These are phyloP conservation scores for Holocentrus rufus DNA, from an alignment of 2,797 vertebrate species.

Conservation along the genomic window DNA sequence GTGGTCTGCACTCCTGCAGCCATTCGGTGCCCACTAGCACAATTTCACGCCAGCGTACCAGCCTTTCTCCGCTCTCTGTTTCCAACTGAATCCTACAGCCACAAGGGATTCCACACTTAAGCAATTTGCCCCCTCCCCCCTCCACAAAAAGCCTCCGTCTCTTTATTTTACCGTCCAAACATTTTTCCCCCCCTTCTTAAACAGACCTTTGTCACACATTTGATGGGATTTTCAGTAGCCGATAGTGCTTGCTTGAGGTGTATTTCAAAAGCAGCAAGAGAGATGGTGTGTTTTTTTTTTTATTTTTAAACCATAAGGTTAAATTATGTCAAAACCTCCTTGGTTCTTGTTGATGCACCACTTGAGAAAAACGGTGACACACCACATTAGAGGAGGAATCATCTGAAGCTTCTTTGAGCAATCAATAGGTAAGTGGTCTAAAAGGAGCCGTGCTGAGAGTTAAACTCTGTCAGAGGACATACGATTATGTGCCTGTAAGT, in stretches of 20 bases:
- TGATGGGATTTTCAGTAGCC: slow-evolving; percentile 60
- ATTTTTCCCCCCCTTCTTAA: slow-evolving; percentile 46
- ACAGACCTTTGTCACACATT: slow-evolving; percentile 60
- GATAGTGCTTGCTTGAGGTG: slow-evolving; percentile 62
- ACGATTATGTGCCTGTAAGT: slow-evolving; percentile 73
- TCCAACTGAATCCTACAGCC: slow-evolving; percentile 66
- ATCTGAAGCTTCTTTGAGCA: slow-evolving; percentile 51
- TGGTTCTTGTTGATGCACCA: slow-evolving; percentile 39
- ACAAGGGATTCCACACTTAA: slow-evolving; percentile 69
- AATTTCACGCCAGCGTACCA: slow-evolving; percentile 79
- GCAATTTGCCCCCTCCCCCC: slow-evolving; percentile 58
- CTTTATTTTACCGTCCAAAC: slow-evolving; percentile 55
- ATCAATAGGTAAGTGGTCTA: slow-evolving; percentile 68
- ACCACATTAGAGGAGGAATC: slow-evolving; percentile 49
- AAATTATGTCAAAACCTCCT: slow-evolving; percentile 32
- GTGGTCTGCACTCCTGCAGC: slow-evolving; percentile 70
- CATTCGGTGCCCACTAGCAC: slow-evolving; percentile 70
- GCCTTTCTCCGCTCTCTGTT: slow-evolving; percentile 66
- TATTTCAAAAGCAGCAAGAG: slow-evolving; percentile 29
- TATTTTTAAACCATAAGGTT: slow-evolving; percentile 8
- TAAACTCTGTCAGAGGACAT: slow-evolving; percentile 65
- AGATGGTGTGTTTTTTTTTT: background rate
- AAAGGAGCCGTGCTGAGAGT: slow-evolving; percentile 55
- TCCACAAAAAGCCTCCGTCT: slow-evolving; percentile 44
- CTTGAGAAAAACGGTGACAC: slow-evolving; percentile 40